A percentile compares a stretch with the other conserved stretches of the same genome.
Conservation (phyloP, 53 echinoderm and acorn worm species). For the Mesocentrotus franciscanus region DNA sequence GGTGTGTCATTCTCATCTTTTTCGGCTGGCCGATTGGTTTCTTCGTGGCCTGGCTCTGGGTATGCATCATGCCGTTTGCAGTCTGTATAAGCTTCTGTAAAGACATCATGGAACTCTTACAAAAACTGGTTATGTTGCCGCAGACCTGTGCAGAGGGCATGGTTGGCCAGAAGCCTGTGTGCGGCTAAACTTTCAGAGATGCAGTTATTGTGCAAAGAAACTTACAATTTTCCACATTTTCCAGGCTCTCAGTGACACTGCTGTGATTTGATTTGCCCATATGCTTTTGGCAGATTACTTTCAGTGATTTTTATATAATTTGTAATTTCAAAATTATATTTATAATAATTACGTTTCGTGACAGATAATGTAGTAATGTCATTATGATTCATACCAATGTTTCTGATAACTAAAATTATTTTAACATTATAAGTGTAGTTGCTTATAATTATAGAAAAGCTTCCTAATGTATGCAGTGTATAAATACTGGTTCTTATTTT, state of each 20-base stretch:
- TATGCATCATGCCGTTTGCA: slow-evolving; percentile 94
- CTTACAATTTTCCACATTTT: background rate
- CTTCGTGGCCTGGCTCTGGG: slow-evolving; percentile 90
- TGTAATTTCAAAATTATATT: background rate
- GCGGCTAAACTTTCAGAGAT: slow-evolving; percentile 59
- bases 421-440: no score
- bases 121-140: slow-evolving; percentile 91
- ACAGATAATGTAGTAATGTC: background rate
- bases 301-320: background rate
- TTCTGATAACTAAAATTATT: no score
- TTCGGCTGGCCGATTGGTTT: slow-evolving; percentile 98
- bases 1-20: slow-evolving; percentile 90
- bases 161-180: slow-evolving; percentile 93
- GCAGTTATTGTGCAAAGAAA: background rate
- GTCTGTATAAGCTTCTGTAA: slow-evolving; percentile 95
- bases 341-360: background rate
- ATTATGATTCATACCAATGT: background rate
- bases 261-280: background rate
- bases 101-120: slow-evolving; percentile 87
- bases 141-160: slow-evolving; percentile 88
- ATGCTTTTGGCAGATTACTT: background rate
- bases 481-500: no score
- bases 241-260: background rate
- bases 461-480: no score
- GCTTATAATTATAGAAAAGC: no score